These are phyloP conservation scores for Sitobion miscanthi DNA, from an alignment of 1,140 invertebrate genomes.

Conservation along the genomic window DNA sequence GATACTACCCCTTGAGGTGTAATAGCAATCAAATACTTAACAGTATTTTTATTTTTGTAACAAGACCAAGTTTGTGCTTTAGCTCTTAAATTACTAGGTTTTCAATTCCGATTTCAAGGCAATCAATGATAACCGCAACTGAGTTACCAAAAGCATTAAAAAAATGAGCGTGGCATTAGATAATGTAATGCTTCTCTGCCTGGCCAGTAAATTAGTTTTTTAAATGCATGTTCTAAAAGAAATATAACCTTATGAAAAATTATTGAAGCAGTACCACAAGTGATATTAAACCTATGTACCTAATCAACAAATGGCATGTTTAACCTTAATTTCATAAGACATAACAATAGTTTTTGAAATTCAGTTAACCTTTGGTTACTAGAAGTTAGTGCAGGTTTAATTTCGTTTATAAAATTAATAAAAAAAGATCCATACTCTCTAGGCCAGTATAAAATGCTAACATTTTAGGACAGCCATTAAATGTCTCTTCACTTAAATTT, in stretches of 20 bases:
- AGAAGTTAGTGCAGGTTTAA: conserved; percentile 22
- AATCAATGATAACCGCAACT: conserved; percentile 49
- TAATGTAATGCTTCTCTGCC: neutral
- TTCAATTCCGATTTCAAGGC: conserved; percentile 53
- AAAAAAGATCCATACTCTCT: conserved; percentile 15
- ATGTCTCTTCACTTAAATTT: conserved; percentile 19
- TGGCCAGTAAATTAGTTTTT: conserved; percentile 45
- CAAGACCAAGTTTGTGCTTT: conserved; percentile 60
- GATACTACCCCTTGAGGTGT: conserved; percentile 63
- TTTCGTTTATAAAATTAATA: conserved; percentile 24
- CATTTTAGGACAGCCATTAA: conserved; percentile 6
- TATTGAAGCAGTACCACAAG: neutral
- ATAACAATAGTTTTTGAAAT: conserved; percentile 49
- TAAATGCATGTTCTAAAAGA: conserved; percentile 42
- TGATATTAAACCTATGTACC: conserved; percentile 41
- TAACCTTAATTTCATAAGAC: conserved; percentile 43
- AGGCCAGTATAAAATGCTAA: conserved; percentile 36
- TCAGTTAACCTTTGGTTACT: conserved; percentile 13
- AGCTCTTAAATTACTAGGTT: conserved; percentile 59
- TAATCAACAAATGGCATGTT: conserved; percentile 39
- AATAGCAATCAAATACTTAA: conserved; percentile 63
- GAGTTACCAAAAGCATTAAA: conserved; percentile 38
- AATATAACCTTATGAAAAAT: conserved; percentile 45
- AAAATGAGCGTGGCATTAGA: conserved; percentile 35
- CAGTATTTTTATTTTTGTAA: conserved; percentile 61